Base-by-base conservation (phyloP, 1,140 invertebrate genomes). In the Tyrophagus putrescentiae region DNA sequence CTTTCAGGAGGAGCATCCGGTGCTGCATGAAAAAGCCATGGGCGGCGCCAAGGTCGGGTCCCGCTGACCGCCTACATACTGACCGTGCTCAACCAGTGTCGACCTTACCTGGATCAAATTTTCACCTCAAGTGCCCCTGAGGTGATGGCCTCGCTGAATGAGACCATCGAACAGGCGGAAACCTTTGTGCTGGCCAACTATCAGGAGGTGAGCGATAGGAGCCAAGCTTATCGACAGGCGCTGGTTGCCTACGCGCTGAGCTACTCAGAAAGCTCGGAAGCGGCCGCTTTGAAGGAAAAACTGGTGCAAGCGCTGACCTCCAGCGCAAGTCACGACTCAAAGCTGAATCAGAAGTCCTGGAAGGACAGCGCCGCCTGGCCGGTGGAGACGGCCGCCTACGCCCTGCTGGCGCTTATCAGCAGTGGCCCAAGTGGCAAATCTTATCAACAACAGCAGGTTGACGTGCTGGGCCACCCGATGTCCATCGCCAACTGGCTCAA, bases 401-500 rank as follows among this genome's bases (percentile, higher is more conserved):
- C 42, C 2, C 53, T 64, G 27, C 6, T 60, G 32, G 62, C 61
- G 7, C 18, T 63, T 16, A 13, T 64, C 1, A 61, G 58, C n/a
- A n/a, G n/a, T n/a, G n/a, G n/a, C n/a, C n/a, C 52, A 27, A 23
- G 4, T 31, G 6, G 25, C 11, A 23, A 28, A 21, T 28, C 34
- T 63, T 61, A n/a, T n/a, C n/a, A n/a, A n/a, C n/a, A n/a, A n/a
- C n/a, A n/a, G n/a, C 45, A 23, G n/a, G 45, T 62, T 7, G 13
- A 31, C 13, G 5, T 65, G 41, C 32, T 50, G n/a, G n/a, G 23
- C 25, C 34, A 63, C 16, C 9, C 32, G 3, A n/a, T 64, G 48
- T n/a, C 68, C 1, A 71, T 74, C 48, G 69, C 70, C 0, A 70
- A 69, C 31, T 74, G 70, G 70, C 63, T 74, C 0, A 65, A 69